Evolutionary conservation across 53 echinoderm and acorn worm genomes (phyloP).

Genomic region (Luidia sarsii): DNA sequence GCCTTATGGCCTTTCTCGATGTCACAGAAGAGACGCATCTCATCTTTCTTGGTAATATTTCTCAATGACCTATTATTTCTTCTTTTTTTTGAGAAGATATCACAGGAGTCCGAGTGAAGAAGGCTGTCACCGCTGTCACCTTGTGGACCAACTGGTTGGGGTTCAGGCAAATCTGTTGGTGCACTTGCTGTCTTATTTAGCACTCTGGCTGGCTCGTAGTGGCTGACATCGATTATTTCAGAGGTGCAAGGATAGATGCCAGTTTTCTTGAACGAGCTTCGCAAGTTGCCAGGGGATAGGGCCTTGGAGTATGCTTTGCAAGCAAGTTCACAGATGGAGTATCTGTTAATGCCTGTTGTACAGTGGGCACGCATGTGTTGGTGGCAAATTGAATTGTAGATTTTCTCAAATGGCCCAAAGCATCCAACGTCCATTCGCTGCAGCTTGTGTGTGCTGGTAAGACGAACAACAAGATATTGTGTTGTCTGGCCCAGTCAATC

Average conservation of each 20-base stretch:
- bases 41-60: too few relatives aligned
- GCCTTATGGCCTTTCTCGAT: too few relatives aligned
- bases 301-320: too few relatives aligned
- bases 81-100: too few relatives aligned
- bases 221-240: too few relatives aligned
- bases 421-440: conserved; percentile 40
- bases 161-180: neutral
- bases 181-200: neutral
- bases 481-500: conserved; percentile 17
- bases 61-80: too few relatives aligned
- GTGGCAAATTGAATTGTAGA: conserved; percentile 18
- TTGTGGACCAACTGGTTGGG: conserved; percentile 8
- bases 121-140: neutral
- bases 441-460: conserved; percentile 28
- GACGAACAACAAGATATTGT: conserved; percentile 30
- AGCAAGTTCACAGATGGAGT: neutral
- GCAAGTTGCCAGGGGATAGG: too few relatives aligned
- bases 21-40: too few relatives aligned
- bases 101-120: too few relatives aligned
- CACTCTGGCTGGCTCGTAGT: neutral
- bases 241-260: too few relatives aligned
- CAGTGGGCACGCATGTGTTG: neutral
- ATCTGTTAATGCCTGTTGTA: neutral
- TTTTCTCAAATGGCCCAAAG: conserved; percentile 29
- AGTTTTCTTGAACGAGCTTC: too few relatives aligned